These are phyloP conservation scores for Sialia sialis DNA, from an alignment of 2,113 vertebrate species.

Conservation along the genomic window DNA sequence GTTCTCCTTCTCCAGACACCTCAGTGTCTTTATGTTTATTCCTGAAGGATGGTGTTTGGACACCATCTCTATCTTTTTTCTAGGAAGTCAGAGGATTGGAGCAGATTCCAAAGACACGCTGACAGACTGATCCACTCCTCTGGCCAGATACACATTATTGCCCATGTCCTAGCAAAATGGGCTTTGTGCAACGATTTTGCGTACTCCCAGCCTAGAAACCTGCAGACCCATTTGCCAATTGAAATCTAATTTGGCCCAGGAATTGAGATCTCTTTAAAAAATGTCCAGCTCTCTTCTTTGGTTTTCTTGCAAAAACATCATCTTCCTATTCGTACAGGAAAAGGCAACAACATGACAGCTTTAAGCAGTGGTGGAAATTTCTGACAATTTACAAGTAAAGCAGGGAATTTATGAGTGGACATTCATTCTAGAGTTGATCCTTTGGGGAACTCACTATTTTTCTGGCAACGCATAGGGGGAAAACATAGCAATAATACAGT, in stretches of 20 bases:
- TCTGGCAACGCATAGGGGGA: not conserved
- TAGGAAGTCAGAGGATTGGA: not conserved
- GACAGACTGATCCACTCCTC: not conserved
- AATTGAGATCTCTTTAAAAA: not conserved
- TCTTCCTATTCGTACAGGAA: not conserved
- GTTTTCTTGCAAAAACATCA: not conserved
- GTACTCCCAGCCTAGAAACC: not conserved
- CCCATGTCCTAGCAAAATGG: not conserved
- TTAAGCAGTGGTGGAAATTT: not conserved
- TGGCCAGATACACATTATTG: not conserved
- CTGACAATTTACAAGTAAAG: not conserved
- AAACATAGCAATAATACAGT: not conserved
- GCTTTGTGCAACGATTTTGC: not conserved
- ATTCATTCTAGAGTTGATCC: not conserved
- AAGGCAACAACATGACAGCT: not conserved
- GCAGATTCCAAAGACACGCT: not conserved
- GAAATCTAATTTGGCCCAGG: not conserved
- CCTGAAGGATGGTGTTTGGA: not conserved
- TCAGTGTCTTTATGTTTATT: not conserved
- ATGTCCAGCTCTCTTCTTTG: not conserved
- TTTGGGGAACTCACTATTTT: not conserved
- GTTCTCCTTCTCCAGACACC: not conserved
- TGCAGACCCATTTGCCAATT: not conserved
- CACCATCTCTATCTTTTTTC: not conserved
- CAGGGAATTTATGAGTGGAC: not conserved